phyloP scores from a whole-genome alignment of 2,113 vertebrate species.

The Cettia cetti region DNA sequence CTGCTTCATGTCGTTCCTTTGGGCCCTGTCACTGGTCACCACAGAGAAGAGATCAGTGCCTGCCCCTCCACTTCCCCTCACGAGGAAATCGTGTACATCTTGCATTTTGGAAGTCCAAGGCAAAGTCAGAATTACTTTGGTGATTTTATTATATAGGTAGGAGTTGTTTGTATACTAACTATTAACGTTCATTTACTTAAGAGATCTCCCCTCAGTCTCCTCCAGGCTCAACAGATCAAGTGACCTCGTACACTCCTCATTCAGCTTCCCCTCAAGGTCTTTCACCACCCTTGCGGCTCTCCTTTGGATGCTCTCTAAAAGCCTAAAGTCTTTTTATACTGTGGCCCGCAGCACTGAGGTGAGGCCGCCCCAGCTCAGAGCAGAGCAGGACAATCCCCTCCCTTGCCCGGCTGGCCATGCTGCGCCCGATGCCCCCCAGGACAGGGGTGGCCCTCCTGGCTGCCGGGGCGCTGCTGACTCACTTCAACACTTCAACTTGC shows the following conservation, averaged over 20 bases:
- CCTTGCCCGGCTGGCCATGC: rapidly evolving
- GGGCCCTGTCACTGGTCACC: not conserved
- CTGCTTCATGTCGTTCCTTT: not conserved
- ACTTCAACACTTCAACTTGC: rapidly evolving
- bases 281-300: rapidly evolving
- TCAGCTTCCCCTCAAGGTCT: not conserved
- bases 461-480: not conserved
- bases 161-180: too few relatives aligned
- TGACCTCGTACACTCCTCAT: not conserved
- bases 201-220: not conserved
- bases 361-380: rapidly evolving
- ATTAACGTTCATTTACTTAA: too few relatives aligned
- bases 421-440: not conserved
- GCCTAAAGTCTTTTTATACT: rapidly evolving
- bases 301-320: rapidly evolving
- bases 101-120: too few relatives aligned
- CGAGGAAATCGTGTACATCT: not conserved
- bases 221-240: not conserved
- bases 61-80: not conserved
- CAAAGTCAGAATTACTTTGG: too few relatives aligned
- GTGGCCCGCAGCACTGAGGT: not conserved
- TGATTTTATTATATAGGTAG: too few relatives aligned
- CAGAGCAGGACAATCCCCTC: not conserved
- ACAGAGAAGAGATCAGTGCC: not conserved
- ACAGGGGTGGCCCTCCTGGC: rapidly evolving